Conservation (phyloP, 2,888 invertebrate genomes). For the Drosophila ustulata region DNA sequence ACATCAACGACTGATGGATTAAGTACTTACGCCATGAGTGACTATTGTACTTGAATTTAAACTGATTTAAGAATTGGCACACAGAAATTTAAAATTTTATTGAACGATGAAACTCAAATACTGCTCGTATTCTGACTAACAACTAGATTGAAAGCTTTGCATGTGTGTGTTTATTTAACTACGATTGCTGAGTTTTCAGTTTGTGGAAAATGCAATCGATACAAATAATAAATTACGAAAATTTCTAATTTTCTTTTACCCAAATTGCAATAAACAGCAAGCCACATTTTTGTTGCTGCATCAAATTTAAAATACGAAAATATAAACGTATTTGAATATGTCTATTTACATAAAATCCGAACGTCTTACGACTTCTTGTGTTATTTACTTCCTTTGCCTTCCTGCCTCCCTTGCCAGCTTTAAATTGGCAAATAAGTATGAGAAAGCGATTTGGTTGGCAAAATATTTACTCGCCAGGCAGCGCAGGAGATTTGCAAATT, state of each 20-base stretch:
- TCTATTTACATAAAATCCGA: background rate
- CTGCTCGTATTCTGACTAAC: background rate
- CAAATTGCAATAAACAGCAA: too few relatives aligned
- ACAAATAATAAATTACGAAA: background rate
- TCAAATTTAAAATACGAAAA: too few relatives aligned
- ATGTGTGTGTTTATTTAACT: background rate
- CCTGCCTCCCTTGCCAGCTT: too few relatives aligned
- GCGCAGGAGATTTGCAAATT: slow-evolving; percentile 24
- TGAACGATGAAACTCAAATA: too few relatives aligned
- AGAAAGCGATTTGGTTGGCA: slow-evolving; percentile 36
- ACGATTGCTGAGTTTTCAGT: background rate
- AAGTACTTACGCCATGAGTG: background rate
- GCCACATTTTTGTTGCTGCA: too few relatives aligned
- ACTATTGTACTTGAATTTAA: background rate
- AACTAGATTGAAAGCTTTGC: background rate
- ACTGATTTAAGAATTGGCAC: background rate
- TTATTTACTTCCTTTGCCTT: background rate
- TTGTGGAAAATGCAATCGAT: background rate
- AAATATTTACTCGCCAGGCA: slow-evolving; percentile 36
- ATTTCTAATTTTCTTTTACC: too few relatives aligned
- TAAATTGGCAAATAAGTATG: slow-evolving; percentile 16
- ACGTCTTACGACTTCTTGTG: background rate
- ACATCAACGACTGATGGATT: background rate
- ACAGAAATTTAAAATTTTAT: background rate
- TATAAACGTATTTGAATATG: too few relatives aligned